Percentiles rank a stretch among this genome's conserved stretches.
These are phyloP conservation scores for Eupelmus urozonus DNA, from an alignment of 2,888 invertebrate species.

Conservation along the genomic window DNA sequence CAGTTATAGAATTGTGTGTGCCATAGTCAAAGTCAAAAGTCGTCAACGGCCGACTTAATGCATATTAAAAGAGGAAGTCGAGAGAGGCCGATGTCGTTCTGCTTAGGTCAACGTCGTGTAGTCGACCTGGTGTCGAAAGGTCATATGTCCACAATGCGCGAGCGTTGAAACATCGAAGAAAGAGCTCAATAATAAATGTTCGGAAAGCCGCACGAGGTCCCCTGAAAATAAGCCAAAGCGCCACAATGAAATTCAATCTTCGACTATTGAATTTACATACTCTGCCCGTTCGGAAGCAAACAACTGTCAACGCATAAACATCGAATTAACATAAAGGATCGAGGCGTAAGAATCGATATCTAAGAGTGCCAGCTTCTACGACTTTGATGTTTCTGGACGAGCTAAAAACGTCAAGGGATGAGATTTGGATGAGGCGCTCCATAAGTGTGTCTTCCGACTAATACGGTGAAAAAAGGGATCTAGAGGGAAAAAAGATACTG, in stretches of 20 bases:
- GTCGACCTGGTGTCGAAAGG: conserved; percentile 68
- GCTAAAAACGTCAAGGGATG: neutral
- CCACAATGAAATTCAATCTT: conserved; percentile 74
- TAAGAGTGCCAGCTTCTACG: too few relatives aligned
- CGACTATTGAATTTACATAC: conserved; percentile 73
- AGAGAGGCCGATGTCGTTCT: conserved; percentile 60
- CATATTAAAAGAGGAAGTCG: conserved; percentile 74
- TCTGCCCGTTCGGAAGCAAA: conserved; percentile 71
- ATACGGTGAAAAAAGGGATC: conserved; percentile 4
- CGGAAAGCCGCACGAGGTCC: neutral
- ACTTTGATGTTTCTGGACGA: conserved; percentile 16
- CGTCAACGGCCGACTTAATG: conserved; percentile 68
- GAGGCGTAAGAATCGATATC: conserved; percentile 60
- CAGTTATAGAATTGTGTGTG: conserved; percentile 31
- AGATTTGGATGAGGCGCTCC: too few relatives aligned
- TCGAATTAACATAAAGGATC: conserved; percentile 73
- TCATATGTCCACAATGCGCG: conserved; percentile 65
- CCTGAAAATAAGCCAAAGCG: conserved; percentile 51
- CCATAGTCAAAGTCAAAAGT: conserved; percentile 68
- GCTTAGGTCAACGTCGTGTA: conserved; percentile 40
- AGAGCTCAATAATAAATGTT: conserved; percentile 28
- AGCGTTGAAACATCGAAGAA: conserved; percentile 50
- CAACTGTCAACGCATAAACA: conserved; percentile 75
- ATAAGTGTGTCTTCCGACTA: neutral
- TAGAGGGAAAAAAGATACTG: neutral